Evolutionary conservation across 2,888 invertebrate genomes (phyloP), one percentile per base, ranked within the genome.

Genomic region (Sarcophaga caerulescens): DNA sequence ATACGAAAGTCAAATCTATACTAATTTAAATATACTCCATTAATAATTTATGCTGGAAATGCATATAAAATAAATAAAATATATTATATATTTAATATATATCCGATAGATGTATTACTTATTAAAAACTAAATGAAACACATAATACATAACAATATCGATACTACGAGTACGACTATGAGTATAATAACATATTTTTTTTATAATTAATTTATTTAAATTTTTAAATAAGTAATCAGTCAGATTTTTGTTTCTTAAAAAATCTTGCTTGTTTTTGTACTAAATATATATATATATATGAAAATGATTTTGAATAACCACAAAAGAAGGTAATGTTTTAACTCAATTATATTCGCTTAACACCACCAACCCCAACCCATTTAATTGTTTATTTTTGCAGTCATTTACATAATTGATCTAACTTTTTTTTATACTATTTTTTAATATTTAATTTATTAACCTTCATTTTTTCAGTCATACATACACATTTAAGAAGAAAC

Each of bases 31-130:
- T 84, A 78, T 84, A 81, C 69, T 83, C 83, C 78, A 84, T 76
- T 84, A 84, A 76, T 86, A 84, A 77, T 71, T 86, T 84, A 86
- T 86, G 86, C 86, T 81, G 84, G 70, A 81, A 86, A 86, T 84
- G 86, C 86, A 86, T 86, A 86, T 86, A 86, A 86, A 86, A 84
- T 79, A 75, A 74, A 74, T 66, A 12, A 65, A 73, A 75, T 66
- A 81, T 35, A 83, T 17, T 60, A 81, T 62, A 79, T 45, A 71
- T 59, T 45, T 69, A 76, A 84, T 69, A 76, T 73, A 81, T 79
- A 82, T 79, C 63, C 62, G 68, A 83, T 83, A 74, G 77, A 85
- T 86, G 81, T 86, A 86, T 86, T 86, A 86, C 77, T 84, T 78
- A 85, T 82, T 80, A 79, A 85, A 76, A 62, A 45, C n/a, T 45